Base-by-base conservation (phyloP, 2,888 invertebrate genomes). In the Escarpia spicata region DNA sequence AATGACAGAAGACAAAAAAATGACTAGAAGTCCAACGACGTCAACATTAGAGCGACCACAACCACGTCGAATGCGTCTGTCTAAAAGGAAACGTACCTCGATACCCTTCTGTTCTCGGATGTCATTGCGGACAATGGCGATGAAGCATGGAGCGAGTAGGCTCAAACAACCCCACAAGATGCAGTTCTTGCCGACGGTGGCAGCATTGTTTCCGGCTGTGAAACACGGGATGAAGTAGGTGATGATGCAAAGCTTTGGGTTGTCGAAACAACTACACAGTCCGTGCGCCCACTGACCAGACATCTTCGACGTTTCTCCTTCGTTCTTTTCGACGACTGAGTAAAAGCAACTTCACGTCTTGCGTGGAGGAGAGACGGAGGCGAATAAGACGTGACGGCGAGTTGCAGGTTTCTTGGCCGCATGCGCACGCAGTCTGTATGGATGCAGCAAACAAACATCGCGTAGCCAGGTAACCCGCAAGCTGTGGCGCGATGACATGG, bases 181-280 rank as follows among this genome's bases (percentile, higher is more conserved):
- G 75, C 92, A 92, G 37, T 44, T 92, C 19, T 92, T 60, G 26
- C 92, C 92, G 26, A 92, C n/a, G 12, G 89, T 31, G 15, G 19
- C 92, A 19, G 92, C 92, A 75, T 92, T 92, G 19, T 89, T 60
- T 31, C 92, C 92, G 92, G 92, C 92, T 19, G 92, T 92, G 75
- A 31, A 75, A 31, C 92, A 92, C 12, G 92, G 92, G 15, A 92
- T 10, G 89, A 58, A 89, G 19, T 52, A 58, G 8, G 92, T 92
- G 89, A 92, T 75, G 37, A 92, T 43, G 89, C 92, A 92, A 19
- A 92, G 92, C 26, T 37, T 75, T n/a, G 43, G 60, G 89, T 92
- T 89, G 75, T 92, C 43, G 92, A 92, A 92, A 89, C 92, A 92
- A 37, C 75, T 75, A 43, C 45, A 92, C 19, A 92, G 92, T 43